phyloP scores from a whole-genome alignment of 2,888 invertebrate genomes.

The Leptinotarsa tumamoca region DNA sequence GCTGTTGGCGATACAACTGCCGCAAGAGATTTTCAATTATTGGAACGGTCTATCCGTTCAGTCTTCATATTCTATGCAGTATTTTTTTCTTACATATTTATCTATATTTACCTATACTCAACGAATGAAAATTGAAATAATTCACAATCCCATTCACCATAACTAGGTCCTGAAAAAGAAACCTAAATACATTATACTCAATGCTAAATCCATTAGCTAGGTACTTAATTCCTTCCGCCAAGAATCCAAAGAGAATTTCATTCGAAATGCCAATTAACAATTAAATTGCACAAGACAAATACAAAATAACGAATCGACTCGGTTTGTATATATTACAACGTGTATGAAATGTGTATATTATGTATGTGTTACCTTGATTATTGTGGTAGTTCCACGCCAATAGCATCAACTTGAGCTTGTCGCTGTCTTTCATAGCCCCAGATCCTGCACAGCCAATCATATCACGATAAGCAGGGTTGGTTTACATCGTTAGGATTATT shows the following conservation, averaged over 20 bases:
- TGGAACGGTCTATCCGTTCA: too few relatives aligned
- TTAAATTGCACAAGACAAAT: constrained; percentile 23
- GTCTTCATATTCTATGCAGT: too few relatives aligned
- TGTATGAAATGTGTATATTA: constrained; percentile 37
- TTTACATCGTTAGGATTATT: constrained; percentile 47
- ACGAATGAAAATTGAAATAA: too few relatives aligned
- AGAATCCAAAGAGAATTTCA: constrained; percentile 14
- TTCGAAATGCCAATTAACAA: constrained; percentile 17
- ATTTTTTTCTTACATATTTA: too few relatives aligned
- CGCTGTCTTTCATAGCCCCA: constrained; percentile 81
- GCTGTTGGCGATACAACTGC: too few relatives aligned
- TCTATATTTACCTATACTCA: too few relatives aligned
- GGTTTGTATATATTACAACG: constrained; percentile 32
- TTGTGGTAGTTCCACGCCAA: constrained; percentile 90
- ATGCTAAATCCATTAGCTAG: too few relatives aligned
- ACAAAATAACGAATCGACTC: constrained; percentile 32
- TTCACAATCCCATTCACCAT: too few relatives aligned
- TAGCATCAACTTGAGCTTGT: constrained; percentile 89
- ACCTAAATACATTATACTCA: too few relatives aligned
- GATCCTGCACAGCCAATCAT: constrained; percentile 68
- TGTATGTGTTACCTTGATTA: constrained; percentile 73
- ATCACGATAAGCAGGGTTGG: constrained; percentile 66
- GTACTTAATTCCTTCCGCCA: neutral
- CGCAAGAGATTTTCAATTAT: too few relatives aligned
- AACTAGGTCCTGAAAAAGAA: too few relatives aligned